Evolutionary conservation across 2,113 vertebrate species (phyloP).

Genomic region (Deroptyus accipitrinus): DNA sequence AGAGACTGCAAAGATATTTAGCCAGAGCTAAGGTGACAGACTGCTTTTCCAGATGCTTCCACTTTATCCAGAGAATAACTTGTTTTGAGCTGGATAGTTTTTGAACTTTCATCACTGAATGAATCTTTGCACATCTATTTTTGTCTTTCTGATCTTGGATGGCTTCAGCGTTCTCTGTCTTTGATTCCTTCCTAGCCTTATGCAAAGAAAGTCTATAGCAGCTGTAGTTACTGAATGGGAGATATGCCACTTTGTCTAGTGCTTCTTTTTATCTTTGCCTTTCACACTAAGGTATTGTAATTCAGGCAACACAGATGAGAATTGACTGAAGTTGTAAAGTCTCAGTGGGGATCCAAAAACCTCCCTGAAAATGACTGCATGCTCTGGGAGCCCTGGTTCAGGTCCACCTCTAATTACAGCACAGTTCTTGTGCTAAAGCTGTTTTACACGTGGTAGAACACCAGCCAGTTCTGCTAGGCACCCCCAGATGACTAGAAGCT

Average conservation of each 20-base stretch:
- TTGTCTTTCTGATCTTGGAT: background rate
- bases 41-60: background rate
- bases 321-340: background rate
- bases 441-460: background rate
- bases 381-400: background rate
- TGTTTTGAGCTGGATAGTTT: accelerated
- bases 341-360: background rate
- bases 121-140: background rate
- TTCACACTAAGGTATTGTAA: background rate
- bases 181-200: background rate
- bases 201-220: background rate
- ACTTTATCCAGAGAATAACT: background rate
- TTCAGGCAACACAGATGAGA: background rate
- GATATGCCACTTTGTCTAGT: background rate
- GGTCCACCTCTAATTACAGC: background rate
- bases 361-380: background rate
- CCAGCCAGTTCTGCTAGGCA: background rate
- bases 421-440: background rate
- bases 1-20: background rate
- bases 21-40: background rate
- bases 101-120: background rate
- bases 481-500: background rate
- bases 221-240: background rate
- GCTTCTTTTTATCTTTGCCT: background rate
- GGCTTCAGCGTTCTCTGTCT: background rate